Conservation (phyloP, 37 sponge, comb jelly and placozoan species). For the Dysidea cf. avara region DNA sequence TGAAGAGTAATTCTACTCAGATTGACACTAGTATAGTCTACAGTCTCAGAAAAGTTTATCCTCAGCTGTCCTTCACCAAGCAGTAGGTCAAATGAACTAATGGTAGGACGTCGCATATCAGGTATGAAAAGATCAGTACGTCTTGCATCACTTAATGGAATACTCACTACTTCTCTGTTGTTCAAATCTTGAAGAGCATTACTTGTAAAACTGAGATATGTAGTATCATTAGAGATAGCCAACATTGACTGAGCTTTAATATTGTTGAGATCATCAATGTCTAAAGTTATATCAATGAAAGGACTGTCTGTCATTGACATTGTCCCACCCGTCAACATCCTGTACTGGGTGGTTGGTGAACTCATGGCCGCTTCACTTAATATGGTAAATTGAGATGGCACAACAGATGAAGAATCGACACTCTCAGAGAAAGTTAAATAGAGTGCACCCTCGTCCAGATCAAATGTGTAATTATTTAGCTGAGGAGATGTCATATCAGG, state of each 20-base stretch:
- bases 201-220: constrained; percentile 68
- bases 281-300: constrained; percentile 39
- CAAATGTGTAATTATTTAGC: constrained; percentile 63
- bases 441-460: constrained; percentile 54
- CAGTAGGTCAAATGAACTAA: constrained; percentile 58
- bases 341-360: background rate
- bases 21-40: constrained; percentile 50
- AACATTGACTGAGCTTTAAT: constrained; percentile 72
- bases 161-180: constrained; percentile 21
- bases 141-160: constrained; percentile 42
- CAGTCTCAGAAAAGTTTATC: constrained; percentile 77
- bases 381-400: constrained; percentile 47
- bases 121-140: constrained; percentile 39
- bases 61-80: constrained; percentile 45
- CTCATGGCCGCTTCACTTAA: constrained; percentile 30
- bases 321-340: constrained; percentile 23
- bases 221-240: constrained; percentile 55
- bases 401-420: constrained; percentile 39
- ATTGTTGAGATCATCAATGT: constrained; percentile 53
- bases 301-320: constrained; percentile 26
- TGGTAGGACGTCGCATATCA: constrained; percentile 55
- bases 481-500: constrained; percentile 68
- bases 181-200: constrained; percentile 55
- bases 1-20: constrained; percentile 55
- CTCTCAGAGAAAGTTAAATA: constrained; percentile 72